phyloP scores from a whole-genome alignment of 2,797 vertebrate species.

The Remorina albescens region DNA sequence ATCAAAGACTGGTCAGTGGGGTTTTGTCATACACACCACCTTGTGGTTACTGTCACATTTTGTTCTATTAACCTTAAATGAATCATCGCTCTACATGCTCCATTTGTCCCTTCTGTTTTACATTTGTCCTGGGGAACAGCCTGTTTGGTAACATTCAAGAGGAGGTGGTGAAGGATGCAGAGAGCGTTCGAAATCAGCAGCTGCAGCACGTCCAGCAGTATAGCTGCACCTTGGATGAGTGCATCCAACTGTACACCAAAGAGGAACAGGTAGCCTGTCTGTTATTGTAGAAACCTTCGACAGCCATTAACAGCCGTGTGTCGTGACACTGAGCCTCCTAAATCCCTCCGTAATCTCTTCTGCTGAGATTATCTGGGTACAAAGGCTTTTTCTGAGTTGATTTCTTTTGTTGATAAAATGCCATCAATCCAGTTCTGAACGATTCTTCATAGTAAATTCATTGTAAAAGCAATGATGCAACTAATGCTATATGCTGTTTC shows the following conservation, averaged over 20 bases:
- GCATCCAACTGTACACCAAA: conserved; percentile 97
- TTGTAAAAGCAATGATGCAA: not conserved
- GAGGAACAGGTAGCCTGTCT: conserved; percentile 94
- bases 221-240: conserved; percentile 92
- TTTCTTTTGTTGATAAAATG: not conserved
- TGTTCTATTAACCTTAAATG: not conserved
- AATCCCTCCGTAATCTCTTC: not conserved
- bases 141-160: conserved; percentile 92
- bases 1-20: conserved; percentile 92
- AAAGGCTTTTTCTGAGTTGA: not conserved
- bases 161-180: conserved; percentile 90
- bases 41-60: not conserved
- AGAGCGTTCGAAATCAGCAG: conserved; percentile 89
- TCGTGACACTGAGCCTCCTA: not conserved
- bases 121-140: conserved; percentile 68
- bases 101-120: not conserved
- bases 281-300: conserved; percentile 66
- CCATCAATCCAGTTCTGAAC: not conserved
- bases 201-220: conserved; percentile 90
- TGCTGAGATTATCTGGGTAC: not conserved
- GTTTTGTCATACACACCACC: not conserved
- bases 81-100: not conserved
- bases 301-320: not conserved
- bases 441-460: not conserved
- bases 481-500: not conserved